Conservation (phyloP, 2,888 invertebrate genomes). For the Sisyra nigra region DNA sequence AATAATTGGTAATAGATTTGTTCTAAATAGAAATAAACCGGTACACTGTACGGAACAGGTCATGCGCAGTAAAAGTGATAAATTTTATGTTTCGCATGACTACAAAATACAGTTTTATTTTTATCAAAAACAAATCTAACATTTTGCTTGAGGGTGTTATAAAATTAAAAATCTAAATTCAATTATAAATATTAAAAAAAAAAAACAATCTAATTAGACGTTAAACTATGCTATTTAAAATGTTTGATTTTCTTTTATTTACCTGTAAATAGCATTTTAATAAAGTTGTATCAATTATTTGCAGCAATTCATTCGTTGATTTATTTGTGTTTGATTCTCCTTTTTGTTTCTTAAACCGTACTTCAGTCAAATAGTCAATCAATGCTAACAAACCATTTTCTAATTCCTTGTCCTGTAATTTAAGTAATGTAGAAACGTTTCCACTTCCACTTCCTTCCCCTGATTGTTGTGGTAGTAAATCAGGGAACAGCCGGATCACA, state of each 20-base stretch:
- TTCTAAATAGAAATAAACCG: too few species aligned
- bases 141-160: not conserved
- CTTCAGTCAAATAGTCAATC: slow-evolving; percentile 76
- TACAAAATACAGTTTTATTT: too few species aligned
- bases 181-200: too few species aligned
- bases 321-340: slow-evolving; percentile 16
- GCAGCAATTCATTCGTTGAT: slow-evolving; percentile 51
- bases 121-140: too few species aligned
- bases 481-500: slow-evolving; percentile 89
- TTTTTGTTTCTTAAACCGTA: slow-evolving; percentile 37
- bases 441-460: slow-evolving; percentile 26
- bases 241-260: slow-evolving; percentile 2
- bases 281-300: slow-evolving; percentile 93
- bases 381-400: slow-evolving; percentile 79
- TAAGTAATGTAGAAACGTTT: slow-evolving; percentile 29
- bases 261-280: slow-evolving; percentile 91
- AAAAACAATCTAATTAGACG: too few species aligned
- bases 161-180: too few species aligned
- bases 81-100: too few species aligned
- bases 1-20: too few species aligned
- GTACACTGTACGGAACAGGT: too few species aligned
- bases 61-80: too few species aligned
- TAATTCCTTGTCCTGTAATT: slow-evolving; percentile 65
- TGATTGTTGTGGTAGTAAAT: slow-evolving; percentile 42
- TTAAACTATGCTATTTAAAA: too few species aligned